A percentile compares a stretch with the other conserved stretches of the same genome.
These are phyloP conservation scores for Hyperoodon ampullatus DNA, from an alignment of 2,113 vertebrate species.

Conservation along the genomic window DNA sequence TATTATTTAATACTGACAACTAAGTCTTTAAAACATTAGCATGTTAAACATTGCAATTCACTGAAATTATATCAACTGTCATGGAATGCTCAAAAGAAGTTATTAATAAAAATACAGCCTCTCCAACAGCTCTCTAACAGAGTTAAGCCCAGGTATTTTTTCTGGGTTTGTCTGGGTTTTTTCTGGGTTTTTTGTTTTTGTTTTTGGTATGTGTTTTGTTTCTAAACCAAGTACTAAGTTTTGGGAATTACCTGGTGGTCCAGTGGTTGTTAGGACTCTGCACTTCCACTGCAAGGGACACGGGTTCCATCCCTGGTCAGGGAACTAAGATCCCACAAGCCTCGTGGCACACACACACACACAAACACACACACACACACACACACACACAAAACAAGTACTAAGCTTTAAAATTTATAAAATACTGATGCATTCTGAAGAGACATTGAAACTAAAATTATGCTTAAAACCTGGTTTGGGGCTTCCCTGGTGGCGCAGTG, in stretches of 20 bases:
- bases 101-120: neutral
- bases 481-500: too few relatives aligned
- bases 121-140: neutral
- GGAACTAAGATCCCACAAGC: neutral
- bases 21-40: neutral
- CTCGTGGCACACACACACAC: too few relatives aligned
- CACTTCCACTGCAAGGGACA: neutral
- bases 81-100: neutral
- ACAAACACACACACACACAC: too few relatives aligned
- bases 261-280: neutral
- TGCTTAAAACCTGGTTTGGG: neutral
- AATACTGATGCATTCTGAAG: too few relatives aligned
- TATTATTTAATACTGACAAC: neutral
- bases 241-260: neutral
- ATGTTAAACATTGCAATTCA: neutral
- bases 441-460: too few relatives aligned
- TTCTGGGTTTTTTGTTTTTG: neutral
- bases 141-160: neutral
- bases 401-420: neutral
- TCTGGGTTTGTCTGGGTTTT: neutral
- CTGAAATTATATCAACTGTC: neutral
- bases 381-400: too few relatives aligned
- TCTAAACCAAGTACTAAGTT: neutral
- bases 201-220: neutral
- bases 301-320: neutral